Base-by-base conservation (phyloP, 2,888 invertebrate species). In the Plebejus anna region DNA sequence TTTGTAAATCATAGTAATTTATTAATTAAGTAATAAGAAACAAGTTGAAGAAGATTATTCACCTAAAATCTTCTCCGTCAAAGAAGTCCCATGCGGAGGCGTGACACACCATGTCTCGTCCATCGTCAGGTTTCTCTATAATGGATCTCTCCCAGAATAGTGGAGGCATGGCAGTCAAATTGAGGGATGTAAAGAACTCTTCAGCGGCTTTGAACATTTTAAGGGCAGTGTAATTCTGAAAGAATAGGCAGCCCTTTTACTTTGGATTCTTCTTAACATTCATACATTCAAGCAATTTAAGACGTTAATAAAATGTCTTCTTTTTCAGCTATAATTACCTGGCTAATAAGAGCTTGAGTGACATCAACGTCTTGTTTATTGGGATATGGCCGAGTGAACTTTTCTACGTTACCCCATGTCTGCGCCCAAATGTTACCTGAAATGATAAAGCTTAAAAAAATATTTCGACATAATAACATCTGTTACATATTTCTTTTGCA, bases 51-150 rank as follows among this genome's bases (percentile, higher is more conserved):
- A 4, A 4, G 16, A 28, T 32, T 61, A 75, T 36, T 73, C 81
- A 96, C 96, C 97, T 95, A 83, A 98, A 97, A 89, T 98, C 98
- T 87, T 97, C 95, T 32, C 94, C 94, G 80, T 97, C 95, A 81
- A 94, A 97, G 85, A 98, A 98, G 86, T 98, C 98, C 97, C 98
- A 98, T 16, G 98, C 98, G 0, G 97, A 97, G 0, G 98, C 98
- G 83, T 98, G 97, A 84, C 98, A 98, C 4, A 97, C 92, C 83
- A 97, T 89, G 4, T 97, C 97, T 0, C 95, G 89, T 0, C 95
- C 95, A 83, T 96, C 96, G 0, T 90, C 84, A 0, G 97, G 97
- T 83, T 97, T 97, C 82, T 96, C 96, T 70, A 98, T 94, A 72
- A 98, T 96, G 0, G 98, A 98, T 75, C 95, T 95, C 51, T 97